Evolutionary conservation across 1,140 invertebrate species (phyloP), one percentile per base, ranked within the genome.

Genomic region (Zaprionus vittiger): DNA sequence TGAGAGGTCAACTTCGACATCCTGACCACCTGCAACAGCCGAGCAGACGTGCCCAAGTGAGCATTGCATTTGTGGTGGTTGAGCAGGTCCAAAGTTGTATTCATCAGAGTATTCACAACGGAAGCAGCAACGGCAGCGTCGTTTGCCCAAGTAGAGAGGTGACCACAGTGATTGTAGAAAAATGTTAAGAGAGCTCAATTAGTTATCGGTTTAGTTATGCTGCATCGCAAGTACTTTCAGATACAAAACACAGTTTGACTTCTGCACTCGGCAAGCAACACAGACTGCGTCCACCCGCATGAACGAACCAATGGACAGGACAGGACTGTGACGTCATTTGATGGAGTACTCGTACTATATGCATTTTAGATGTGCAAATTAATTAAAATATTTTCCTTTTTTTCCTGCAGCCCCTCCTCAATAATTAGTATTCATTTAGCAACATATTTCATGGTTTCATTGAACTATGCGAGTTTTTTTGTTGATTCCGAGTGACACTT

Each of bases 1-100:
- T 91, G 92, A 92, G 89, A 84, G 81, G 87, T 93, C 92, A 82
- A 91, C 85, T 91, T 91, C 86, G 69, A 91, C 86, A 73, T 92
- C 92, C 85, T 92, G 92, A 81, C 91, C 91, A 91, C 92, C 92
- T 93, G 81, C 76, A 91, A 55, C 69, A 20, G 67, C 34, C n/a
- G 15, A 56, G 54, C 64, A 84, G 83, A 91, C 85, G 90, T 91
- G 90, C 83, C 80, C 90, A 91, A 91, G 90, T 86, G 82, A 64
- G 65, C 65, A 38, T 65, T 52, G 71, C 26, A 22, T 74, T 71
- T 60, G 24, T 54, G 65, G 41, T 44, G 15, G 61, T 70, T 20
- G 59, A 64, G 67, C 20, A 24, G 47, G 5, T 20, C 59, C 31
- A 60, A 61, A 85, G 79, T 79, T 73, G 82, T 28, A 41, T 67